Conservation (phyloP, 2,888 invertebrate species). For the Adelognathus sp. region DNA sequence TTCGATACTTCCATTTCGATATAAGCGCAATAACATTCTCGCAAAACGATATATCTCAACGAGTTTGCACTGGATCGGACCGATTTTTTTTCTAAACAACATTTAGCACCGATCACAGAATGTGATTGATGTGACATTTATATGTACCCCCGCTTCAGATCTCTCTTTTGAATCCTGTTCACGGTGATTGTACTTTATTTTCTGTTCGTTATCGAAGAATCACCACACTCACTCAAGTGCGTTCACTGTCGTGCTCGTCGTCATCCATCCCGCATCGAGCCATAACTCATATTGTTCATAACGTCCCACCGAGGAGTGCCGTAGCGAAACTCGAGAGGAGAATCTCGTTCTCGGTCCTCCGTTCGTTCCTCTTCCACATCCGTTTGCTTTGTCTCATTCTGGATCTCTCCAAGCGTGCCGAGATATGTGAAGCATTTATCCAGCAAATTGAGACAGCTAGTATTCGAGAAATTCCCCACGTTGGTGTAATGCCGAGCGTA, state of each 20-base stretch:
- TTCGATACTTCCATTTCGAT: too few relatives aligned
- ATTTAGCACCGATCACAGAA: too few relatives aligned
- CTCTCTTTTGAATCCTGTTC: too few relatives aligned
- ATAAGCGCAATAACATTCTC: too few relatives aligned
- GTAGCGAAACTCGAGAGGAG: constrained; percentile 15
- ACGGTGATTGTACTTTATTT: background rate
- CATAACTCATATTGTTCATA: constrained; percentile 46
- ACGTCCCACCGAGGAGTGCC: constrained; percentile 18
- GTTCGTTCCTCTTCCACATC: background rate
- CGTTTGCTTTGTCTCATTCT: constrained; percentile 22
- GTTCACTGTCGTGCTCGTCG: background rate
- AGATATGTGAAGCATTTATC: constrained; percentile 59
- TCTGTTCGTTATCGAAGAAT: background rate
- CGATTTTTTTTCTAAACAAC: too few relatives aligned
- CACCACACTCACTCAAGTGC: background rate
- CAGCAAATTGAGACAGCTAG: constrained; percentile 60
- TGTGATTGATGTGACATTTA: too few relatives aligned
- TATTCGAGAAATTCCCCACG: constrained; percentile 52
- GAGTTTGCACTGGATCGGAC: too few relatives aligned
- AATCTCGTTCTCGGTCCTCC: constrained; percentile 12
- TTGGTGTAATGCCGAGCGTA: constrained; percentile 51
- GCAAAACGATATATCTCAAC: too few relatives aligned
- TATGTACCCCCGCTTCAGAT: too few relatives aligned
- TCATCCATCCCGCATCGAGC: constrained; percentile 1
- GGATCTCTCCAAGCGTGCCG: constrained; percentile 31